Conservation (phyloP, 2,888 invertebrate genomes). For the Tetragnatha montana region DNA sequence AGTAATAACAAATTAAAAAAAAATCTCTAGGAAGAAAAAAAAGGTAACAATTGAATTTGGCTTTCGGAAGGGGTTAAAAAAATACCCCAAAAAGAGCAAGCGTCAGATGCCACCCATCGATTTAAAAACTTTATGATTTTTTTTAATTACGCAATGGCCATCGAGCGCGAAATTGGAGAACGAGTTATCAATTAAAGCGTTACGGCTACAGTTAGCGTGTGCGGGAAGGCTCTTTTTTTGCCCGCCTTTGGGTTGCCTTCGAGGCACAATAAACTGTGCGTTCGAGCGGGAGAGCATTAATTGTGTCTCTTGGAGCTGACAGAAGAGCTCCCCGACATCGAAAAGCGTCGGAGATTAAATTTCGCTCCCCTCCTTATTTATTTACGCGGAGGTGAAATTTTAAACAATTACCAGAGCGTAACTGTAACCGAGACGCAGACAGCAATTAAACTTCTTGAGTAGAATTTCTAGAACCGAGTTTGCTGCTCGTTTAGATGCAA, state of each 20-base stretch:
- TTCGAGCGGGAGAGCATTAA: neutral
- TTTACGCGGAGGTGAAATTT: neutral
- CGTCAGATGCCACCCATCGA: constrained; percentile 17
- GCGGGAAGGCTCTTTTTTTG: neutral
- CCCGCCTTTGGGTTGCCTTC: neutral
- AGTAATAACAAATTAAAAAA: neutral
- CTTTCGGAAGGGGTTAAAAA: neutral
- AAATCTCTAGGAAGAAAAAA: neutral
- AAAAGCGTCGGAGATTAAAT: neutral
- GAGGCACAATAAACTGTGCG: neutral
- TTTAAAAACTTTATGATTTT: neutral
- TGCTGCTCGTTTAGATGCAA: neutral
- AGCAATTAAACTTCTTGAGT: neutral
- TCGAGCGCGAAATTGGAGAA: neutral
- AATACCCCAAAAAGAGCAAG: neutral
- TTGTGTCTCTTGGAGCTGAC: neutral
- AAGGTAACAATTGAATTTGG: neutral
- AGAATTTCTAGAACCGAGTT: neutral
- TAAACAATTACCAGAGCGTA: neutral
- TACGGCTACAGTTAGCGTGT: neutral
- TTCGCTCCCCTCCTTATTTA: neutral
- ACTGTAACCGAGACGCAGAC: neutral
- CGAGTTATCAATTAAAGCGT: constrained; percentile 26
- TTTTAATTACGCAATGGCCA: constrained; percentile 9
- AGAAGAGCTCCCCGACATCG: neutral